Evolutionary conservation across 2,888 invertebrate genomes (phyloP).

Genomic region (Acleris literana): DNA sequence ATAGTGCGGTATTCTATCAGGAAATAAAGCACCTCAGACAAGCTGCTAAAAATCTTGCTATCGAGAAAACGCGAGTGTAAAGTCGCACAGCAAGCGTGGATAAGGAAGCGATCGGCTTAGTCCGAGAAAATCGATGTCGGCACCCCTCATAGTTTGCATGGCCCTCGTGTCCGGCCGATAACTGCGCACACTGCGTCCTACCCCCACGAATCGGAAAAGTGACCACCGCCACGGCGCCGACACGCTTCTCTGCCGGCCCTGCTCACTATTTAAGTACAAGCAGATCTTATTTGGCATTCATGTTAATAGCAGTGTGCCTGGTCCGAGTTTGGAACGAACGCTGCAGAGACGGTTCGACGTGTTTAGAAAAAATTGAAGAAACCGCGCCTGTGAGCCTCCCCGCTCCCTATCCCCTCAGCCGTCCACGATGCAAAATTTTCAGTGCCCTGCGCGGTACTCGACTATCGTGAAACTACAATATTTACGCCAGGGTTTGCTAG

Average conservation of each 20-base stretch:
- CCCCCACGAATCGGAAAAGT: constrained; percentile 35
- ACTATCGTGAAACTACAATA: constrained; percentile 49
- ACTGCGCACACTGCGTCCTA: constrained; percentile 40
- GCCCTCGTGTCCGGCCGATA: constrained; percentile 59
- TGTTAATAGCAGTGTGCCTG: constrained; percentile 32
- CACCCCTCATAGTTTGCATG: constrained; percentile 82
- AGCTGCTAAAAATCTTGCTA: constrained; percentile 8
- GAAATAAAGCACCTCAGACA: not conserved
- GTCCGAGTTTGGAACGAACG: constrained; percentile 38
- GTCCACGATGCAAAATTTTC: constrained; percentile 71
- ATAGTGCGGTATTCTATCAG: too few species aligned
- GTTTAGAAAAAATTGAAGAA: constrained; percentile 62
- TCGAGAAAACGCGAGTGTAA: constrained; percentile 57
- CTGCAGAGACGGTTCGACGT: constrained; percentile 46
- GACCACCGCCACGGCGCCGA: constrained; percentile 12
- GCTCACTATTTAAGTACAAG: constrained; percentile 4
- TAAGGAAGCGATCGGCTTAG: constrained; percentile 75
- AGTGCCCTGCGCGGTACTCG: constrained; percentile 62
- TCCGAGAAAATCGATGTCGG: constrained; percentile 80
- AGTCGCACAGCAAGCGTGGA: constrained; percentile 57
- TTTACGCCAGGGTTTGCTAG: constrained; percentile 31
- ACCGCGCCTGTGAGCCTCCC: constrained; percentile 50
- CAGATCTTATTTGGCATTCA: constrained; percentile 3
- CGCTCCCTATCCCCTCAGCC: constrained; percentile 52
- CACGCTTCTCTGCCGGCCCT: constrained; percentile 9